phyloP scores from a whole-genome alignment of 2,797 vertebrate genomes.

The Eurystomus glaucurus region DNA sequence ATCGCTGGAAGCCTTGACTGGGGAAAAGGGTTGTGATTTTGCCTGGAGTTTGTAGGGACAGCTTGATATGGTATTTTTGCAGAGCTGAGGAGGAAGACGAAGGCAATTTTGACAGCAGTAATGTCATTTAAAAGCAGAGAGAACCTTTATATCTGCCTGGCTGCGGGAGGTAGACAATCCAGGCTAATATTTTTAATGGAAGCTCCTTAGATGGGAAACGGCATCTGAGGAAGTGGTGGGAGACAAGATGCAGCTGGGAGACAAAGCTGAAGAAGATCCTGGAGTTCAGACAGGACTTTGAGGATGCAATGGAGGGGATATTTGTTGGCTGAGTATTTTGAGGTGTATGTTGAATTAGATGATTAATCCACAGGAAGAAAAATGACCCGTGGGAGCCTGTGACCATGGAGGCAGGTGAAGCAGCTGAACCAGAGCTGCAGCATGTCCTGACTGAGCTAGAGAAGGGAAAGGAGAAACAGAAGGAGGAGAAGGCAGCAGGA shows the following conservation, averaged over 20 bases:
- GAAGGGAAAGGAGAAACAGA: not conserved
- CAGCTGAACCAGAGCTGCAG: not conserved
- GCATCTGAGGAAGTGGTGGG: not conserved
- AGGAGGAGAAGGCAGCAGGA: not conserved
- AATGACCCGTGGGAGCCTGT: not conserved
- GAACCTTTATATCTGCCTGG: not conserved
- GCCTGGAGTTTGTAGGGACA: conserved; percentile 1
- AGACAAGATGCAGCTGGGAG: not conserved
- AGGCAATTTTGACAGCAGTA: not conserved
- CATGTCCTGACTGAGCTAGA: not conserved
- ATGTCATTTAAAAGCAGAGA: conserved; percentile 8
- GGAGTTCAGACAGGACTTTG: not conserved
- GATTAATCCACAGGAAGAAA: not conserved
- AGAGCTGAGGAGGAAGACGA: not conserved
- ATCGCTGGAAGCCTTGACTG: conserved; percentile 34
- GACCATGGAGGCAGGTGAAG: not conserved
- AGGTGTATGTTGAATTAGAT: not conserved
- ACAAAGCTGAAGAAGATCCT: not conserved
- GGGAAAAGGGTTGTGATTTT: conserved; percentile 9
- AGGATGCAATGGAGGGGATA: not conserved
- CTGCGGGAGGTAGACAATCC: not conserved
- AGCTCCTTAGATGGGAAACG: not conserved
- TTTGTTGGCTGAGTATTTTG: not conserved
- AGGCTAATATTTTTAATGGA: not conserved
- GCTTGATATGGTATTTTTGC: not conserved